Conservation (phyloP, 2,888 invertebrate species). For the Hecatera dysodea region DNA sequence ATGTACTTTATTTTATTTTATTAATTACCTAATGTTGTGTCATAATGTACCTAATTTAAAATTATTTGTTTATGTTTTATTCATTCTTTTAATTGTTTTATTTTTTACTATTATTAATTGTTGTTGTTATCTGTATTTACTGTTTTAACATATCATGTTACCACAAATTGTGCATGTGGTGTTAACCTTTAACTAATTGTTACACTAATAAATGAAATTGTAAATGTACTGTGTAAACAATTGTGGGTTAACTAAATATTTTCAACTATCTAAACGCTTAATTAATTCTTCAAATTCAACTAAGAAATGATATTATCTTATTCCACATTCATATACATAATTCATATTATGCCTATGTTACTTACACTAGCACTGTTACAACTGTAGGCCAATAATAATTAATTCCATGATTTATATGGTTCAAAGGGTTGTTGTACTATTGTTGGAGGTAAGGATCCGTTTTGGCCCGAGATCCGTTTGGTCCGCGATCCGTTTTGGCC, state of each 20-base stretch:
- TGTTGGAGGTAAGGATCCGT: conserved; percentile 46
- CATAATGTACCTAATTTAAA: too few relatives aligned
- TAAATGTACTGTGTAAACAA: background rate
- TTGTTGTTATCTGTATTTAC: too few relatives aligned
- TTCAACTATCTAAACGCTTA: background rate
- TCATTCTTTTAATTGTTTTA: too few relatives aligned
- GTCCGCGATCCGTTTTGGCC: conserved; percentile 22
- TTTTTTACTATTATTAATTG: too few relatives aligned
- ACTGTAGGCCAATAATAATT: conserved; percentile 69
- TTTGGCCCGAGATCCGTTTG: conserved; percentile 23
- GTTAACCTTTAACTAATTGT: too few relatives aligned
- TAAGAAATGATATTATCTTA: conserved; percentile 3
- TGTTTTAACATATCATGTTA: too few relatives aligned
- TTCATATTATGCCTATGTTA: conserved; percentile 26
- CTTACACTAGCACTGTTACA: conserved; percentile 41
- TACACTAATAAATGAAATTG: background rate
- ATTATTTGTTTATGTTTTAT: too few relatives aligned
- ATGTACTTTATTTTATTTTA: too few relatives aligned
- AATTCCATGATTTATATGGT: conserved; percentile 72
- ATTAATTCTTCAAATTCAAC: background rate
- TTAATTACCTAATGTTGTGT: too few relatives aligned
- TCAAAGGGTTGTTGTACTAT: conserved; percentile 50
- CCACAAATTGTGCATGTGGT: too few relatives aligned
- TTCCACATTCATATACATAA: conserved; percentile 12
- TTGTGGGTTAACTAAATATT: too few relatives aligned